Evolutionary conservation across 2,888 invertebrate species (phyloP).

Genomic region (Quadroppia sp.): DNA sequence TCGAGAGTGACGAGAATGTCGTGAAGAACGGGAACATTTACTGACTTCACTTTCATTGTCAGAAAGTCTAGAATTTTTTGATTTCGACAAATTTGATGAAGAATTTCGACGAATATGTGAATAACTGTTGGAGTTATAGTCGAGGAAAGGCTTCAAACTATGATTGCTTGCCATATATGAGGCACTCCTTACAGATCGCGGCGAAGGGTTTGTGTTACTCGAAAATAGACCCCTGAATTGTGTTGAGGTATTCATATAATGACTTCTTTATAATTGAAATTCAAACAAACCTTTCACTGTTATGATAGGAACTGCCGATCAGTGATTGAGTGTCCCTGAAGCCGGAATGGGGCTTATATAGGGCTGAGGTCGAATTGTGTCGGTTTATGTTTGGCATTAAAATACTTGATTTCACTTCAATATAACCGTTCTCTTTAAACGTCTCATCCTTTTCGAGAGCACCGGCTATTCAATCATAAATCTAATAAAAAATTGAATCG

Average conservation of each 20-base stretch:
- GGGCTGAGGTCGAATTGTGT: slow-evolving; percentile 37
- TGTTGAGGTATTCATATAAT: no score
- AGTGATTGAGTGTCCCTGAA: slow-evolving; percentile 26
- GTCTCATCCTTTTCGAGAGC: slow-evolving; percentile 43
- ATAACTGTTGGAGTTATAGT: slow-evolving; percentile 36
- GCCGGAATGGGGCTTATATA: slow-evolving; percentile 9
- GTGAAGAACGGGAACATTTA: slow-evolving; percentile 63
- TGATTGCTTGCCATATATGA: slow-evolving; percentile 31
- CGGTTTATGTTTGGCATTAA: slow-evolving; percentile 42
- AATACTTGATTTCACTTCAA: slow-evolving; percentile 39
- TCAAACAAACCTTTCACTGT: slow-evolving; percentile 23
- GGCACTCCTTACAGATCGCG: slow-evolving; percentile 66
- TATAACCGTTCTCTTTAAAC: slow-evolving; percentile 43
- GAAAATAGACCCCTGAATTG: slow-evolving; percentile 49
- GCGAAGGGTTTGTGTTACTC: slow-evolving; percentile 56
- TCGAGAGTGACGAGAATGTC: slow-evolving; percentile 46
- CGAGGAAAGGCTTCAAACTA: slow-evolving; percentile 29
- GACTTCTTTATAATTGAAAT: no score
- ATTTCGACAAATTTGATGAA: slow-evolving; percentile 36
- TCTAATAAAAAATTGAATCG: neutral
- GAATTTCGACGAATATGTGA: slow-evolving; percentile 34
- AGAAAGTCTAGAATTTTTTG: slow-evolving; percentile 60
- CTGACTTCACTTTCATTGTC: slow-evolving; percentile 88
- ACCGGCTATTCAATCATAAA: slow-evolving; percentile 2
- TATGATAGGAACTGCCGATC: slow-evolving; percentile 7